Base-by-base conservation (phyloP, 2,113 vertebrate genomes). In the Clarias gariepinus region DNA sequence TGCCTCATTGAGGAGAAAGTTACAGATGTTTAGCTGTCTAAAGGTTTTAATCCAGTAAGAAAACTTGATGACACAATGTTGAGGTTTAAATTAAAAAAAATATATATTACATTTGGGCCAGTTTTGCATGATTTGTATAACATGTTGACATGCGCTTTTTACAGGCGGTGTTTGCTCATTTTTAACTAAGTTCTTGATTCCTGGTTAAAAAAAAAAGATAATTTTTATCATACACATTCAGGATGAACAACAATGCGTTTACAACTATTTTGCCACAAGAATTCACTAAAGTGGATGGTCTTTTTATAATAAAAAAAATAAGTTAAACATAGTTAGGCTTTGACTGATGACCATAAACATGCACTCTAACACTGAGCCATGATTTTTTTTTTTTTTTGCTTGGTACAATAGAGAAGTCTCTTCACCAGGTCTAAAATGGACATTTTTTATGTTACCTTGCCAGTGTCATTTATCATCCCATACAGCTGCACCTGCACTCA, bases 391-490 rank as follows among this genome's bases (percentile, higher is more conserved):
- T n/a, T n/a, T n/a, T n/a, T 73, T 73, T 73, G 19, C 8, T 73
- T 41, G 23, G 69, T 23, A 41, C 69, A 23, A 12, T 73, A 41
- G 36, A 23, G 68, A 18, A 19, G 7, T 76, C 23, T 52, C 41
- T 25, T 76, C 21, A 76, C 10, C 47, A 53, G 11, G 11, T 53
- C 41, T 76, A 78, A 28, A 78, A 16, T 28, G 23, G 1, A 53
- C 5, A 6, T 66, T 87, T 63, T 82, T 63, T 81, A 30, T 58
- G 78, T 58, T 86, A 69, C 25, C 82, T 85, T 25, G 53, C n/a
- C 61, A 61, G 1, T 82, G 47, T 55, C 0, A 53, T 66, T 74
- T 79, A 73, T 80, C 57, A 85, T 7, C 36, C 69, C 64, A 66
- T 60, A 52, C 41, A 63, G 78, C 33, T 19, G 16, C 82, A 21